These are phyloP conservation scores for Sphenodon punctatus DNA, from an alignment of 2,797 vertebrate species.

Conservation along the genomic window DNA sequence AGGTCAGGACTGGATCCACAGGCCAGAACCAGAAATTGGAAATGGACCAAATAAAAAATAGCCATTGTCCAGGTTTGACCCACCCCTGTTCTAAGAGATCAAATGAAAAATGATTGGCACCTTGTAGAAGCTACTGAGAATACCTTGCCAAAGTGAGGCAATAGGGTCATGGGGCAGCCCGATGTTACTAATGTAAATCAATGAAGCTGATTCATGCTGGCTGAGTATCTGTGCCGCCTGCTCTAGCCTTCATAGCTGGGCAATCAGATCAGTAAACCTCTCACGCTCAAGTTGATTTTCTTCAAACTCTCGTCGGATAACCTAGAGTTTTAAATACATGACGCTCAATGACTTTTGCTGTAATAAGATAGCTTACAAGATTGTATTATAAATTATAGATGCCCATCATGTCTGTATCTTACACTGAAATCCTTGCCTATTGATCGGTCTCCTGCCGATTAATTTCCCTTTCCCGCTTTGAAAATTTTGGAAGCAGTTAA, in stretches of 20 bases:
- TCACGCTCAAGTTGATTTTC: rapidly evolving
- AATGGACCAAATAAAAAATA: too few relatives aligned
- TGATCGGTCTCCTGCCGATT: constrained; percentile 16
- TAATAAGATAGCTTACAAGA: background rate
- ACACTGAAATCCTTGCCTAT: constrained; percentile 7
- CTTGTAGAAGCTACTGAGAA: background rate
- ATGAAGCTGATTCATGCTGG: background rate
- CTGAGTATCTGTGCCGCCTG: background rate
- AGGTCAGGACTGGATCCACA: too few relatives aligned
- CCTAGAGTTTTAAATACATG: background rate
- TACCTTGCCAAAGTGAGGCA: background rate
- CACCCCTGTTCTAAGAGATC: background rate
- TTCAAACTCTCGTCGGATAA: background rate
- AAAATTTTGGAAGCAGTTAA: constrained; percentile 15
- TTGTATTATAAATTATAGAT: constrained; percentile 21
- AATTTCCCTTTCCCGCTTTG: background rate
- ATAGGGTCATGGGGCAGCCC: background rate
- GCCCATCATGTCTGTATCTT: background rate
- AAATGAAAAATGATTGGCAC: background rate
- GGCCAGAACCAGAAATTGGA: too few relatives aligned
- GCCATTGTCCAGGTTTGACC: too few relatives aligned
- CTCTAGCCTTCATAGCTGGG: background rate
- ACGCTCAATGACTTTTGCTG: background rate
- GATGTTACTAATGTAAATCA: background rate
- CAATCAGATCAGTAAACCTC: background rate